phyloP scores from a whole-genome alignment of 1,140 invertebrate species.

The Heterodera carotae region DNA sequence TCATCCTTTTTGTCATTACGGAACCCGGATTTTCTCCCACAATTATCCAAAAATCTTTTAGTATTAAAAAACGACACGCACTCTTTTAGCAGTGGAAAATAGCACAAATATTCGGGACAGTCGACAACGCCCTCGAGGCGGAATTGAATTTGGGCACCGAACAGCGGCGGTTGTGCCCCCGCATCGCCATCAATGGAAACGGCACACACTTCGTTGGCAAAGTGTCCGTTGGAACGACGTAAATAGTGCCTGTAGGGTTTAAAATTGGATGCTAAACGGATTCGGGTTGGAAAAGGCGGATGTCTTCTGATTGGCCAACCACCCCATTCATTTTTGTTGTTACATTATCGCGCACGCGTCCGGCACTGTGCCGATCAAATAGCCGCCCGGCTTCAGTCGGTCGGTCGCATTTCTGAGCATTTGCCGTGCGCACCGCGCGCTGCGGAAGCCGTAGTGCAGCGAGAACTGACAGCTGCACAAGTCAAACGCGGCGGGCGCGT shows the following conservation, averaged over 20 bases:
- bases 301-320: no score
- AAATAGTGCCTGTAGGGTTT: conserved; percentile 10
- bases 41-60: no score
- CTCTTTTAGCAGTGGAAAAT: conserved; percentile 83
- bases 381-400: conserved; percentile 82
- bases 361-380: conserved; percentile 93
- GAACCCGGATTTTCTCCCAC: no score
- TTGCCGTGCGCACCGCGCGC: conserved; percentile 81
- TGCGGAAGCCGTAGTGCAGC: conserved; percentile 91
- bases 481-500: conserved; percentile 71
- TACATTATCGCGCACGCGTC: conserved; percentile 87
- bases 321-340: conserved; percentile 41
- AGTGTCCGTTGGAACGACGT: conserved; percentile 36
- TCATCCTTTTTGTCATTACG: no score
- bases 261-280: no score
- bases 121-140: conserved; percentile 91
- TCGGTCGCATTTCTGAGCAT: conserved; percentile 91
- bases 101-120: conserved; percentile 96
- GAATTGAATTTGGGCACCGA: conserved; percentile 95
- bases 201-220: conserved; percentile 66
- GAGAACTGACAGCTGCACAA: conserved; percentile 95
- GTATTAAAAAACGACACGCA: conserved; percentile 63
- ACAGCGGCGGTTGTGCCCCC: conserved; percentile 76
- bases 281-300: no score
- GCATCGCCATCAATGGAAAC: conserved; percentile 74